Evolutionary conservation across 1,140 invertebrate species (phyloP).

Genomic region (Drosophila gunungcola): DNA sequence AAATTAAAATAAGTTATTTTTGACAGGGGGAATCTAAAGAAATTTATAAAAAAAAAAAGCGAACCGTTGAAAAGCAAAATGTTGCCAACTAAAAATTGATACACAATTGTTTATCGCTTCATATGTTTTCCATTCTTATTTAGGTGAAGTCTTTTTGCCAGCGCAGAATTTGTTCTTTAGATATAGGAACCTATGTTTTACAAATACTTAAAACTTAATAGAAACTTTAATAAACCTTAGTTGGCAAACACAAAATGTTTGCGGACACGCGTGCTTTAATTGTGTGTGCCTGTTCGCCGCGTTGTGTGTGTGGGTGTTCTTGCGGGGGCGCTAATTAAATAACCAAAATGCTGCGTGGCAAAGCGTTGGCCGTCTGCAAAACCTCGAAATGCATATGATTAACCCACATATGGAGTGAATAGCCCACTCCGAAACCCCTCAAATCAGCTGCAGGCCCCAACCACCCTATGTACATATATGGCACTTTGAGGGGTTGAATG

Average conservation of each 20-base stretch:
- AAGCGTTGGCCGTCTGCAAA: slow-evolving; percentile 17
- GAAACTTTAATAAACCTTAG: slow-evolving; percentile 12
- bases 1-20: too few species aligned
- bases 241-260: slow-evolving; percentile 13
- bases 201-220: neutral
- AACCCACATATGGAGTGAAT: slow-evolving; percentile 56
- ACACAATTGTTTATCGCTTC: neutral
- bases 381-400: slow-evolving; percentile 65
- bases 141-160: too few species aligned
- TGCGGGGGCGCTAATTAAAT: slow-evolving; percentile 65
- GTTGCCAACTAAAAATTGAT: slow-evolving; percentile 1
- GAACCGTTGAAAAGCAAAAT: neutral
- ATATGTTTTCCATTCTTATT: too few species aligned
- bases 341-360: slow-evolving; percentile 57
- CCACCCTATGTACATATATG: neutral
- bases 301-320: neutral
- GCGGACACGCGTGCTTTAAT: slow-evolving; percentile 27
- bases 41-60: neutral
- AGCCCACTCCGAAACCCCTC: slow-evolving; percentile 3
- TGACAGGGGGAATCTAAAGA: too few species aligned
- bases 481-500: slow-evolving; percentile 45
- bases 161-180: too few species aligned
- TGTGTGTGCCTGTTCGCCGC: neutral
- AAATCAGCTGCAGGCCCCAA: slow-evolving; percentile 26
- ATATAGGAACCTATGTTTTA: too few species aligned